These are phyloP conservation scores for Gandaritis pyraliata DNA, from an alignment of 2,888 invertebrate genomes.

Conservation along the genomic window DNA sequence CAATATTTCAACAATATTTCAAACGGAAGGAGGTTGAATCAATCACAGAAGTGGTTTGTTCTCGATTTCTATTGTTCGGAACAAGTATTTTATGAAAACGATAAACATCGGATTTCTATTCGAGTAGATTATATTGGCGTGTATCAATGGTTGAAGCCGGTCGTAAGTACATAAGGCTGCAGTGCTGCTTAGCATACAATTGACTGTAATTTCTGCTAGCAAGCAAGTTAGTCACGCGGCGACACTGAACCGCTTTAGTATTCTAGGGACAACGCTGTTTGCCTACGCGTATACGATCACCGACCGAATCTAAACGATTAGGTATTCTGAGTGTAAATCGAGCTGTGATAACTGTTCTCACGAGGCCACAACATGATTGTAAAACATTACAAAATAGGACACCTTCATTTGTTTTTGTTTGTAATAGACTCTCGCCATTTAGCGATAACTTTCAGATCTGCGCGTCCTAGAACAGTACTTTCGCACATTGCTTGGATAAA, in stretches of 20 bases:
- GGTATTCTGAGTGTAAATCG: constrained; percentile 56
- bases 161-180: constrained; percentile 45
- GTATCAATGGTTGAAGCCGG: constrained; percentile 45
- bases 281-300: constrained; percentile 72
- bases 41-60: constrained; percentile 14
- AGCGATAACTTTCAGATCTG: constrained; percentile 32
- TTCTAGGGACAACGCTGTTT: constrained; percentile 60
- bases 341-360: constrained; percentile 76
- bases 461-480: constrained; percentile 21
- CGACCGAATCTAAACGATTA: constrained; percentile 55
- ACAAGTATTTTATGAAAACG: constrained; percentile 30
- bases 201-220: constrained; percentile 72
- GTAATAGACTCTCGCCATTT: constrained; percentile 37
- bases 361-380: constrained; percentile 74
- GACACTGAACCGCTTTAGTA: constrained; percentile 69
- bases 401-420: constrained; percentile 34
- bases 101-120: constrained; percentile 36
- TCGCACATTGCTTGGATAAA: constrained; percentile 29
- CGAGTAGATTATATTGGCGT: constrained; percentile 33
- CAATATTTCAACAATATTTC: constrained; percentile 13
- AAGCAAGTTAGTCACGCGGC: constrained; percentile 77
- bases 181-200: constrained; percentile 78
- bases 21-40: constrained; percentile 13
- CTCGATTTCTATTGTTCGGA: constrained; percentile 29
- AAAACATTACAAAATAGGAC: constrained; percentile 67